Percentiles rank a stretch among this genome's conserved stretches.
These are phyloP conservation scores for Listronotus oregonensis DNA, from an alignment of 1,140 invertebrate species.

Conservation along the genomic window DNA sequence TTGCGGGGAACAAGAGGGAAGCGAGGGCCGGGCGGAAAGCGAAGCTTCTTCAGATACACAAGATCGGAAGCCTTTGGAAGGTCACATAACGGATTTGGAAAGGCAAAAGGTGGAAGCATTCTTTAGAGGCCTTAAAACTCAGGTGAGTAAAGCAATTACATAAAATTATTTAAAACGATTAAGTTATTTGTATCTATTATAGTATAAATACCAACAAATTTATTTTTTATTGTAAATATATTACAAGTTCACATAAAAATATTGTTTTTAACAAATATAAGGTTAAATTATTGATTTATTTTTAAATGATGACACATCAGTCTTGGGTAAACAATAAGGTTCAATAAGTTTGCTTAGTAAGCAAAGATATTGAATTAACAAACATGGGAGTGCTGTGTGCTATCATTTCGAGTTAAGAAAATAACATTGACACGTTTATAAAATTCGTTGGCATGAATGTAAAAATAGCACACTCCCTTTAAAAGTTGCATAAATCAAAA, in stretches of 20 bases:
- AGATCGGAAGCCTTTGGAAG: conserved; percentile 50
- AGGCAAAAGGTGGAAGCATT: conserved; percentile 78
- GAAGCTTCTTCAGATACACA: conserved; percentile 50
- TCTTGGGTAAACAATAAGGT: background rate
- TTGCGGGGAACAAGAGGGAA: conserved; percentile 56
- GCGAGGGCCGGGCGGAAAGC: conserved; percentile 50
- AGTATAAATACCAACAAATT: no score
- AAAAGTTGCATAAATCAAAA: no score
- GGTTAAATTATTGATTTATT: background rate
- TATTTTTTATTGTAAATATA: no score
- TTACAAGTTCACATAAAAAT: no score
- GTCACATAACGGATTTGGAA: conserved; percentile 68
- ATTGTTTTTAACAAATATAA: no score
- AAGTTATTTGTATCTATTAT: no score
- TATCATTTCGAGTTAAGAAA: conserved; percentile 16
- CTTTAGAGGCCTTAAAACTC: conserved; percentile 77
- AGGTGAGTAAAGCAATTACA: conserved; percentile 61
- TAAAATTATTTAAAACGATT: no score
- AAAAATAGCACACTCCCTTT: no score
- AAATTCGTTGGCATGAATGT: no score
- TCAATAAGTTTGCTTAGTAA: conserved; percentile 1
- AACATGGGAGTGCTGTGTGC: conserved; percentile 16
- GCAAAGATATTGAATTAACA: conserved; percentile 17
- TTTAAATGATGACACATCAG: conserved; percentile 9
- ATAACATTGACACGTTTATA: conserved; percentile 13